These are phyloP conservation scores for Achatina immaculata DNA, from an alignment of 1,140 invertebrate genomes.

Conservation along the genomic window DNA sequence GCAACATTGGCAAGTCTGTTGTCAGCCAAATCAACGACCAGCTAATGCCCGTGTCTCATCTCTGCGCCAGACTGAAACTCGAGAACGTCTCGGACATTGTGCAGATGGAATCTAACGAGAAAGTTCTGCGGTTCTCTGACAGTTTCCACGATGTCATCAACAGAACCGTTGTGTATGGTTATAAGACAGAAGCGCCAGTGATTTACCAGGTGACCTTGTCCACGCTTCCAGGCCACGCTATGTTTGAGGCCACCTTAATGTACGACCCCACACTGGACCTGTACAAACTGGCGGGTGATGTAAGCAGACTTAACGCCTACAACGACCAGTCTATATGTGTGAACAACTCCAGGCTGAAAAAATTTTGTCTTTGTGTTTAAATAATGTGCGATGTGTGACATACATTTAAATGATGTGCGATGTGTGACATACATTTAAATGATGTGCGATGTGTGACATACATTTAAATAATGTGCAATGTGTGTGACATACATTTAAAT, in stretches of 20 bases:
- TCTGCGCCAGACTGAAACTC: conserved; percentile 48
- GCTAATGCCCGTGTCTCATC: conserved; percentile 35
- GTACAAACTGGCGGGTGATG: conserved; percentile 56
- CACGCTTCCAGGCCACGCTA: conserved; percentile 59
- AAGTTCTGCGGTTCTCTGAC: conserved; percentile 52
- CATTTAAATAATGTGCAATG: no score
- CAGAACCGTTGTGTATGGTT: conserved; percentile 50
- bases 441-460: no score
- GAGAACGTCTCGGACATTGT: conserved; percentile 37
- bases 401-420: no score
- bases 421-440: no score
- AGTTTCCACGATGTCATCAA: conserved; percentile 59
- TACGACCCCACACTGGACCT: conserved; percentile 44
- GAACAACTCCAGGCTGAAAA: conserved; percentile 58
- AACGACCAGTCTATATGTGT: conserved; percentile 64
- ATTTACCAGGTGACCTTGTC: conserved; percentile 63
- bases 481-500: no score
- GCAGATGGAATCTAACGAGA: conserved; percentile 45
- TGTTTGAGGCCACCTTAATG: conserved; percentile 65
- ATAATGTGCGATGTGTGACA: no score
- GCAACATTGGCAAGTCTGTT: conserved; percentile 46
- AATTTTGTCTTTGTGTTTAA: conserved; percentile 64
- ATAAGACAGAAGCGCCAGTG: conserved; percentile 48
- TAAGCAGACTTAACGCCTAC: conserved; percentile 68
- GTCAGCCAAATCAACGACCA: conserved; percentile 53